Percentiles rank a stretch among this genome's conserved stretches.
Evolutionary conservation across 2,797 vertebrate genomes (phyloP).

Genomic region (Florisuga fusca): DNA sequence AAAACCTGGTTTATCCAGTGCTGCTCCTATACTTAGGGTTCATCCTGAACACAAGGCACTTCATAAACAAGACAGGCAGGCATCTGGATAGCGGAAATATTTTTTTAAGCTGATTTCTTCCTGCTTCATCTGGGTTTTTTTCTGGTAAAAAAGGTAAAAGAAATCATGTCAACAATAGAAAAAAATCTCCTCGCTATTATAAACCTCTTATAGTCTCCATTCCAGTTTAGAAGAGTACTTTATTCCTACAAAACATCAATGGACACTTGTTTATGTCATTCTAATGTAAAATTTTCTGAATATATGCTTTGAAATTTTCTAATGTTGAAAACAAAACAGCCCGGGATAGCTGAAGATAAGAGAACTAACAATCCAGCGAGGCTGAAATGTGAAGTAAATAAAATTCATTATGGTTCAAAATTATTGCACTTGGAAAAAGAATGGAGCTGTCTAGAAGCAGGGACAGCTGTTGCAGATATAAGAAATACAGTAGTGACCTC

Average conservation of each 20-base stretch:
- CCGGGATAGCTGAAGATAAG: slow-evolving; percentile 31
- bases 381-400: slow-evolving; percentile 21
- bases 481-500: slow-evolving; percentile 27
- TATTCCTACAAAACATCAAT: background rate
- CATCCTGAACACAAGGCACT: background rate
- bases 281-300: background rate
- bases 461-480: slow-evolving; percentile 36
- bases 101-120: background rate
- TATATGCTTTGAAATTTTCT: background rate
- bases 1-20: background rate
- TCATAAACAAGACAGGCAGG: background rate
- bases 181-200: background rate
- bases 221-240: background rate
- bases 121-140: background rate
- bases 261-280: background rate
- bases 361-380: slow-evolving; percentile 10
- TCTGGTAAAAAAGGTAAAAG: background rate
- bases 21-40: background rate
- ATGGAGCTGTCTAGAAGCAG: slow-evolving; percentile 27
- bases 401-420: slow-evolving; percentile 6
- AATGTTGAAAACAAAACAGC: slow-evolving; percentile 3
- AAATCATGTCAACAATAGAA: background rate
- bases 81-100: background rate
- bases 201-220: background rate
- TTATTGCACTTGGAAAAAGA: slow-evolving; percentile 46